Evolutionary conservation across 1,140 invertebrate species (phyloP).

Genomic region (Laupala kohalensis): DNA sequence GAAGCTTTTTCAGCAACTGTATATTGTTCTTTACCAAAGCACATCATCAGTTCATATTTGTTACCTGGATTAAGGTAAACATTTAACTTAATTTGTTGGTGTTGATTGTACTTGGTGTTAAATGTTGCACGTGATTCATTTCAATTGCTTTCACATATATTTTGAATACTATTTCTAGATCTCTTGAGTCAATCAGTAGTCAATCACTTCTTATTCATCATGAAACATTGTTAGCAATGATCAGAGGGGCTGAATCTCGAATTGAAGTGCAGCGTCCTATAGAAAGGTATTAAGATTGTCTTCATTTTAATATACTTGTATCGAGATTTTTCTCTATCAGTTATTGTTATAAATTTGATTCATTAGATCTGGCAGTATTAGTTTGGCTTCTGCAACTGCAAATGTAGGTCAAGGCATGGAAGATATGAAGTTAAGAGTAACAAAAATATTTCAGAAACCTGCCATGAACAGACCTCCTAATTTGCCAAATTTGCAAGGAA

Average conservation of each 20-base stretch:
- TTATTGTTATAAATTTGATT: neutral
- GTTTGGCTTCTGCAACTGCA: constrained; percentile 28
- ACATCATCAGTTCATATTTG: constrained; percentile 31
- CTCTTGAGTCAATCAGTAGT: constrained; percentile 34
- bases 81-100: neutral
- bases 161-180: constrained; percentile 20
- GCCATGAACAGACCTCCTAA: constrained; percentile 30
- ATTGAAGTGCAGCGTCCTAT: constrained; percentile 26
- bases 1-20: constrained; percentile 52
- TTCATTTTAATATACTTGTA: neutral
- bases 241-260: constrained; percentile 37
- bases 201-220: constrained; percentile 33
- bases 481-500: constrained; percentile 25
- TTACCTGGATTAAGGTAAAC: constrained; percentile 35
- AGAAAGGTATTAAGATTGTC: constrained; percentile 26
- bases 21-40: constrained; percentile 40
- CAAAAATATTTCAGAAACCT: constrained; percentile 40
- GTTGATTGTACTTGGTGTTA: neutral
- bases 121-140: neutral
- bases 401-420: constrained; percentile 44
- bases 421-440: constrained; percentile 43
- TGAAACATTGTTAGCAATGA: constrained; percentile 34
- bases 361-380: constrained; percentile 21
- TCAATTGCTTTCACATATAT: neutral
- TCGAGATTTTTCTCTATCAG: neutral